A percentile compares a stretch with the other conserved stretches of the same genome.
Conservation (phyloP, 1,140 invertebrate genomes). For the Dendrolimus kikuchii region DNA sequence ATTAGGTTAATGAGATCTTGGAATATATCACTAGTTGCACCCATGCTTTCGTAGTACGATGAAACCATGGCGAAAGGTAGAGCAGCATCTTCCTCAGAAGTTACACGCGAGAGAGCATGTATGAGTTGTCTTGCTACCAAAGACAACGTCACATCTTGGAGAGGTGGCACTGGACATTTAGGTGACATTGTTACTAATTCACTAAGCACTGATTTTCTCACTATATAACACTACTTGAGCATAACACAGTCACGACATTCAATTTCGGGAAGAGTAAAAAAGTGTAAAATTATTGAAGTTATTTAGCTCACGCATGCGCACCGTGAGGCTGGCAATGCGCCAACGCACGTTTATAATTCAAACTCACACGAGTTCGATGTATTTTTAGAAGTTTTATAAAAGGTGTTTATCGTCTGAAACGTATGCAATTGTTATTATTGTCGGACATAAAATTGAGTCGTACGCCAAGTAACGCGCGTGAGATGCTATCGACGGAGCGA, state of each 20-base stretch:
- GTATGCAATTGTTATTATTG: conserved; percentile 32
- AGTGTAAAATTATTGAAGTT: conserved; percentile 49
- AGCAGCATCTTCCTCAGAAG: conserved; percentile 70
- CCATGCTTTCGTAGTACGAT: conserved; percentile 72
- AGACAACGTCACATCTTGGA: conserved; percentile 64
- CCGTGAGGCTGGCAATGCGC: conserved; percentile 41
- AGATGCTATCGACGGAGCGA: background rate
- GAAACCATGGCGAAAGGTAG: conserved; percentile 73
- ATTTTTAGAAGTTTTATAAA: conserved; percentile 69
- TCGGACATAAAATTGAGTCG: conserved; percentile 9
- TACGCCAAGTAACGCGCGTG: background rate
- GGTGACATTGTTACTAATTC: conserved; percentile 60
- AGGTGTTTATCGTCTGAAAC: conserved; percentile 48
- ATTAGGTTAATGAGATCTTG: conserved; percentile 77
- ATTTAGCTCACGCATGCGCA: conserved; percentile 54
- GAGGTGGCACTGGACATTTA: conserved; percentile 57
- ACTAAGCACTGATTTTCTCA: conserved; percentile 23
- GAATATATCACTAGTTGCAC: conserved; percentile 75
- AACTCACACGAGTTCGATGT: conserved; percentile 53
- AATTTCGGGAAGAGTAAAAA: conserved; percentile 49
- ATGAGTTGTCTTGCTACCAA: conserved; percentile 66
- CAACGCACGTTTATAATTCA: conserved; percentile 59
- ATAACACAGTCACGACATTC: conserved; percentile 35
- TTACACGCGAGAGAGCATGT: conserved; percentile 56
- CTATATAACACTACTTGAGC: conserved; percentile 39